These are phyloP conservation scores for Halocaridina rubra DNA, from an alignment of 2,888 invertebrate species.

Conservation along the genomic window DNA sequence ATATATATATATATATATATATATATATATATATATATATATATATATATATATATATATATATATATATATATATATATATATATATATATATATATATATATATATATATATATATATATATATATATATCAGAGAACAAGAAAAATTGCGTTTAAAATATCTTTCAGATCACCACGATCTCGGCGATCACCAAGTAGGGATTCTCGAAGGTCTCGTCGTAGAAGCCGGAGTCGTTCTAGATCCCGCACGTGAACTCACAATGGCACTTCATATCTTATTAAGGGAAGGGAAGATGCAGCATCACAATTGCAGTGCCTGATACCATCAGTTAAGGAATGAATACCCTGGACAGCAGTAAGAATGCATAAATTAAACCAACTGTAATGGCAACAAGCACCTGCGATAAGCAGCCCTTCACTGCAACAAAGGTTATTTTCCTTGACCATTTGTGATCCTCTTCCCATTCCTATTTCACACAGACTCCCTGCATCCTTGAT, in stretches of 20 bases:
- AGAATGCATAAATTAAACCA: neutral
- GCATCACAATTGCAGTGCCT: neutral
- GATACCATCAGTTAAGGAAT: neutral
- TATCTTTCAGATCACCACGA: conserved; percentile 30
- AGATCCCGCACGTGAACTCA: conserved; percentile 46
- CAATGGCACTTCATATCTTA: neutral
- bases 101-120: no score
- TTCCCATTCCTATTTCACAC: neutral
- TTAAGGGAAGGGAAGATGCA: conserved; percentile 19
- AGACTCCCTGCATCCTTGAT: neutral
- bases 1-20: no score
- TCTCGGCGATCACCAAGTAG: conserved; percentile 39
- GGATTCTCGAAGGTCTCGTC: conserved; percentile 32
- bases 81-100: no score
- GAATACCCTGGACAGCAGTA: neutral
- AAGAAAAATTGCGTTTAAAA: no score
- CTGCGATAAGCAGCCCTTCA: conserved; percentile 11
- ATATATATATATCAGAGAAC: no score
- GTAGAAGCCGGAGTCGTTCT: conserved; percentile 40
- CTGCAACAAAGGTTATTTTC: conserved; percentile 46
- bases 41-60: no score
- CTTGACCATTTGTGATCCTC: conserved; percentile 15
- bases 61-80: no score
- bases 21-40: no score
- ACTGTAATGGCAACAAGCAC: neutral